phyloP scores from a whole-genome alignment of 2,113 vertebrate species.

The Isichthys henryi region DNA sequence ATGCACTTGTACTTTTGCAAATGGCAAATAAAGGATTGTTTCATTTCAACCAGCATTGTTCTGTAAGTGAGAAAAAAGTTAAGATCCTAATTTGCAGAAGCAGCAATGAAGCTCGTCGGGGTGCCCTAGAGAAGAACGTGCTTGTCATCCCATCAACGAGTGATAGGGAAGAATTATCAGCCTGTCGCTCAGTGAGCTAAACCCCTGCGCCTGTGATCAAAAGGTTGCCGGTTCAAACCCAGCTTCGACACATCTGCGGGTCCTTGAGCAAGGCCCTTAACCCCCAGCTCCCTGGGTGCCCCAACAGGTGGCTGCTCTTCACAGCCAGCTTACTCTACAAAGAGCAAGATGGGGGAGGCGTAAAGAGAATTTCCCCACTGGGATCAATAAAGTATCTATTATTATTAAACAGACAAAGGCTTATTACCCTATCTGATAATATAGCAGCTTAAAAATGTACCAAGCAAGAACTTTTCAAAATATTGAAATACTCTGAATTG shows the following conservation, averaged over 20 bases:
- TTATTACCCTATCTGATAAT: neutral
- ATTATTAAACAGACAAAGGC: neutral
- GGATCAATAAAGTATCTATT: neutral
- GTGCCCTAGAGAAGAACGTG: neutral
- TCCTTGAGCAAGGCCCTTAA: neutral
- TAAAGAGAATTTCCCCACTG: neutral
- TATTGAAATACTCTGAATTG: neutral
- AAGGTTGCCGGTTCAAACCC: neutral
- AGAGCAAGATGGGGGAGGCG: no score
- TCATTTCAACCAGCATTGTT: neutral
- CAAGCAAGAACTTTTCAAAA: neutral
- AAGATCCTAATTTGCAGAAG: neutral
- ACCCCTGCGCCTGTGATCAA: neutral
- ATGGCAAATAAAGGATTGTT: neutral
- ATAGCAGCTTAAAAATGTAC: neutral
- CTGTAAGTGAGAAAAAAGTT: neutral
- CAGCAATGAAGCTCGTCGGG: neutral
- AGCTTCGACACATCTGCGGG: neutral
- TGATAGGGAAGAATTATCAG: neutral
- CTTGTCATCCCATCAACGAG: neutral
- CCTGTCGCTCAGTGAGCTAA: neutral
- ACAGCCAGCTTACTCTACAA: neutral
- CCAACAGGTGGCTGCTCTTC: neutral
- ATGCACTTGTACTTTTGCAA: neutral
- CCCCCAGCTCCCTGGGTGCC: no score